Evolutionary conservation across 2,888 invertebrate species (phyloP).

Genomic region (Rhagonycha lutea): DNA sequence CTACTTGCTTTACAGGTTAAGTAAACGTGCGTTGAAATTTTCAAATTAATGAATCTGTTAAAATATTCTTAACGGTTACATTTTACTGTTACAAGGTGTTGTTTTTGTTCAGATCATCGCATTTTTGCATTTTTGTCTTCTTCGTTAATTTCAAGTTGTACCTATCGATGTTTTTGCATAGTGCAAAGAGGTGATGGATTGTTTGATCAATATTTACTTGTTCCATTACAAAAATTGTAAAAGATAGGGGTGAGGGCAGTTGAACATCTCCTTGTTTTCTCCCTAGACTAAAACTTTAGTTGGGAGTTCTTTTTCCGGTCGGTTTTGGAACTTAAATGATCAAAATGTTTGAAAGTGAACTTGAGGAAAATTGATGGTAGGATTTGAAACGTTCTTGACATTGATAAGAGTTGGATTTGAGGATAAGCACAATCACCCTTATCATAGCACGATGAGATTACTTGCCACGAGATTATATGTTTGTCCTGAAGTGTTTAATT

Average conservation of each 20-base stretch:
- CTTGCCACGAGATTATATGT: not conserved
- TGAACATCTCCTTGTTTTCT: no score
- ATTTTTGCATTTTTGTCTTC: not conserved
- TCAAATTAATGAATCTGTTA: conserved; percentile 33
- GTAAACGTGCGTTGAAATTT: conserved; percentile 41
- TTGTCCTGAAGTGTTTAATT: not conserved
- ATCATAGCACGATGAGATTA: not conserved
- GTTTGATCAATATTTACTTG: no score
- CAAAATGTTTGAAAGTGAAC: no score
- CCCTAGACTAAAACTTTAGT: no score
- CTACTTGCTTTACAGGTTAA: conserved; percentile 31
- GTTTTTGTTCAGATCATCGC: not conserved
- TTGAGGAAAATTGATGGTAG: not conserved
- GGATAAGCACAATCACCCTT: not conserved
- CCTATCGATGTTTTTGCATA: not conserved
- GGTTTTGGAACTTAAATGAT: no score
- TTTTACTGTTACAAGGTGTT: conserved; percentile 27
- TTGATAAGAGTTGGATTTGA: not conserved
- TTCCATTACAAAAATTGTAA: no score
- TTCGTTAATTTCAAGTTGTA: not conserved
- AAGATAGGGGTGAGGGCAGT: no score
- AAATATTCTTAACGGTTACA: conserved; percentile 30
- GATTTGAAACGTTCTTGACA: not conserved
- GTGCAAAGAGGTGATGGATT: not conserved
- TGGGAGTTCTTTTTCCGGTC: no score